These are phyloP conservation scores for Drosophila greeni DNA, from an alignment of 2,888 invertebrate genomes.

Conservation along the genomic window DNA sequence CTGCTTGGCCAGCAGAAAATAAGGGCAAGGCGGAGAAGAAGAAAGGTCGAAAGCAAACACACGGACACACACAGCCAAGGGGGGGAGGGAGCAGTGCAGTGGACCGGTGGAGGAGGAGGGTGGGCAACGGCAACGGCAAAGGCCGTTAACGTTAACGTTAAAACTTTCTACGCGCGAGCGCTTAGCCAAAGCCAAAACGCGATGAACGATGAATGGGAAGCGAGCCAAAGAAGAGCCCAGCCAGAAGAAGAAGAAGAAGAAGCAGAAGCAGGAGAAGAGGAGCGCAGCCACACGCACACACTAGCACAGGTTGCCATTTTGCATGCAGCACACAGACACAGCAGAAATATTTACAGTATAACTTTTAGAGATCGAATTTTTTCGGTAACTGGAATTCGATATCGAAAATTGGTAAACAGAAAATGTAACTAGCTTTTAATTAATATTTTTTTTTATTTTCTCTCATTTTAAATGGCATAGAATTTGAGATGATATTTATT, in stretches of 20 bases:
- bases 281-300: background rate
- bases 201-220: constrained; percentile 39
- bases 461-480: background rate
- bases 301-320: constrained; percentile 8
- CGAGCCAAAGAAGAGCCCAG: constrained; percentile 35
- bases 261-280: constrained; percentile 7
- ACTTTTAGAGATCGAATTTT: background rate
- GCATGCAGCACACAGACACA: constrained; percentile 5
- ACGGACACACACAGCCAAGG: constrained; percentile 7
- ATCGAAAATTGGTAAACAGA: background rate
- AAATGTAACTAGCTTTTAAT: background rate
- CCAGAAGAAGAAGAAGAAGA: constrained; percentile 23
- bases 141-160: constrained; percentile 60
- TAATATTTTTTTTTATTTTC: background rate
- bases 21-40: constrained; percentile 65
- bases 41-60: constrained; percentile 68
- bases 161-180: constrained; percentile 69
- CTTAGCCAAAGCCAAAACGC: constrained; percentile 71
- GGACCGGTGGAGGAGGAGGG: constrained; percentile 35
- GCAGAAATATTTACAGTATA: constrained; percentile 2
- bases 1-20: constrained; percentile 55
- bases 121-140: constrained; percentile 42
- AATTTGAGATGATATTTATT: background rate
- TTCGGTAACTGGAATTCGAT: background rate
- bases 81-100: constrained; percentile 24